These are phyloP conservation scores for Champsocephalus gunnari DNA, from an alignment of 2,797 vertebrate species.

Conservation along the genomic window DNA sequence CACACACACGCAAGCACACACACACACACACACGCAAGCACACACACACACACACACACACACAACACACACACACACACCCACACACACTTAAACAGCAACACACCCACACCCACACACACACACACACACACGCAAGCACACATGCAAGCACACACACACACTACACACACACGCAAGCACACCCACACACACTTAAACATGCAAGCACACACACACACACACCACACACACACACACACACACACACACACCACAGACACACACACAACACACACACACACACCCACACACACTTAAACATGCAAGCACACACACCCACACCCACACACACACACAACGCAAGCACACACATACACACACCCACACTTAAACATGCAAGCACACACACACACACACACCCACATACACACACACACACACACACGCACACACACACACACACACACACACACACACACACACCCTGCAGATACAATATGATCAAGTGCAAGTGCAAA, in stretches of 20 bases:
- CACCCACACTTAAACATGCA: too few species aligned
- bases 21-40: too few species aligned
- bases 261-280: too few species aligned
- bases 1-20: too few species aligned
- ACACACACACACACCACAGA: too few species aligned
- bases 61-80: background rate
- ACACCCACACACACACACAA: background rate
- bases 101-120: background rate
- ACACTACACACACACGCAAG: background rate
- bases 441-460: background rate
- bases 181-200: too few species aligned
- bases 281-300: too few species aligned
- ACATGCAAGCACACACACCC: background rate
- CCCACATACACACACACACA: background rate
- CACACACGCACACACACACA: too few species aligned
- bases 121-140: background rate
- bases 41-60: background rate
- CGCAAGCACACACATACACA: too few species aligned
- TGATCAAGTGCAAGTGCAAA: conserved; percentile 47
- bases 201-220: background rate
- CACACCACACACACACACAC: background rate
- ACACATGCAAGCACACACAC: too few species aligned
- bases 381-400: background rate
- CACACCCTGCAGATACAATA: conserved; percentile 29
- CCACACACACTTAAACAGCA: too few species aligned